These are phyloP conservation scores for Catostylus mosaicus DNA, from an alignment of 30 jellyfish, hydroid and myxozoan species.

Conservation along the genomic window DNA sequence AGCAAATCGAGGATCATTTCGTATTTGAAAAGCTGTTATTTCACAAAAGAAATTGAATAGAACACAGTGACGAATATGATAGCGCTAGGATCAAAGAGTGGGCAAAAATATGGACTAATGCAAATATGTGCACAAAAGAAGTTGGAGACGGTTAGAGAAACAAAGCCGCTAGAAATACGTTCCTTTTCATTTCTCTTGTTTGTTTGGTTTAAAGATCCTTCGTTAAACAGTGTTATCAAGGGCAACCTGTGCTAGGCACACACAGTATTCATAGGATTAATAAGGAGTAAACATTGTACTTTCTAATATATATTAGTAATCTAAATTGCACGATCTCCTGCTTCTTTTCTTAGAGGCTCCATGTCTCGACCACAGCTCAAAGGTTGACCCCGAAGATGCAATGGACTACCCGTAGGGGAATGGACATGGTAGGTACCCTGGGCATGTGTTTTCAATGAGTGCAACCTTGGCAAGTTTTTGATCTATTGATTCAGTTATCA, in stretches of 20 bases:
- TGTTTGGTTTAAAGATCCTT: slow-evolving; percentile 48
- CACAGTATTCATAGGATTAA: slow-evolving; percentile 11
- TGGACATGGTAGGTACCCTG: too few relatives aligned
- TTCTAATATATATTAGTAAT: slow-evolving; percentile 43
- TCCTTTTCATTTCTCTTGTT: slow-evolving; percentile 24
- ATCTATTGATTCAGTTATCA: too few relatives aligned
- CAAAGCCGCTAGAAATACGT: slow-evolving; percentile 25
- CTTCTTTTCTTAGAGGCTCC: too few relatives aligned
- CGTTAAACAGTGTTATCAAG: slow-evolving; percentile 27
- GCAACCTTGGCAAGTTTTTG: too few relatives aligned
- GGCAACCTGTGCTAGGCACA: slow-evolving; percentile 57
- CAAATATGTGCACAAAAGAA: slow-evolving; percentile 38
- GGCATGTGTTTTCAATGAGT: too few relatives aligned
- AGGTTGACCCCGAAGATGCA: too few relatives aligned
- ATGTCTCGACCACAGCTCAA: too few relatives aligned
- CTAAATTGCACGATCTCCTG: too few relatives aligned
- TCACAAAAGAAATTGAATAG: slow-evolving; percentile 32
- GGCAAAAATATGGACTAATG: background rate
- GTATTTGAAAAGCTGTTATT: slow-evolving; percentile 30
- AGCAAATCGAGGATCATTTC: background rate
- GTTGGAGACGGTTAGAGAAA: slow-evolving; percentile 17
- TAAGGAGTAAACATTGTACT: slow-evolving; percentile 37
- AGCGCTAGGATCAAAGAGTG: slow-evolving; percentile 58
- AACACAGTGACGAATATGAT: slow-evolving; percentile 11
- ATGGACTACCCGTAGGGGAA: too few relatives aligned